phyloP scores from a whole-genome alignment of 2,888 invertebrate species.

The Barypeithes pellucidus region DNA sequence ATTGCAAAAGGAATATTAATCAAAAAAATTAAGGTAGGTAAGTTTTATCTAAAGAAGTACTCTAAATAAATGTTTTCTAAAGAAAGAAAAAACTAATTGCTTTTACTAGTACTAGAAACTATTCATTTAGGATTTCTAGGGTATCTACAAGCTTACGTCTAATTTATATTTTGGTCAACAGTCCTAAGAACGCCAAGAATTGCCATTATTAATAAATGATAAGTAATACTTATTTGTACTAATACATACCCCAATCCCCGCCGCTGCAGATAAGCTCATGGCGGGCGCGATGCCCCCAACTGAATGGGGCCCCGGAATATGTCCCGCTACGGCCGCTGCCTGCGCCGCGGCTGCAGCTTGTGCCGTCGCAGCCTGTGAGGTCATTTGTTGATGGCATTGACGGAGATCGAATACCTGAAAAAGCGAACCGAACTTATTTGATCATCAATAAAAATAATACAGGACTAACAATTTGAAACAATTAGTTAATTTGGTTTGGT shows the following conservation, averaged over 20 bases:
- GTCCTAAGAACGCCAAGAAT: too few relatives aligned
- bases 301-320: constrained; percentile 84
- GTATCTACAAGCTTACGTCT: too few relatives aligned
- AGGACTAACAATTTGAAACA: background rate
- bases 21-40: too few relatives aligned
- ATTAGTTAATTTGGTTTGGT: too few relatives aligned
- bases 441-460: background rate
- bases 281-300: constrained; percentile 80
- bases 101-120: too few relatives aligned
- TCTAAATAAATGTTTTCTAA: too few relatives aligned
- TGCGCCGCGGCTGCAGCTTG: constrained; percentile 96
- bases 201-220: too few relatives aligned
- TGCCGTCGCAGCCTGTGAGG: constrained; percentile 94
- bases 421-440: background rate
- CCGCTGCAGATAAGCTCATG: constrained; percentile 89
- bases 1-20: too few relatives aligned
- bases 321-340: constrained; percentile 96
- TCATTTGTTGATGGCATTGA: constrained; percentile 98
- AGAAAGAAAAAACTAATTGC: too few relatives aligned
- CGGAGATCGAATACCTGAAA: constrained; percentile 94
- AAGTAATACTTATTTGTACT: background rate
- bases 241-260: constrained; percentile 84
- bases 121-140: too few relatives aligned
- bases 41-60: too few relatives aligned
- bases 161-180: too few relatives aligned